Conservation (phyloP, 1,140 invertebrate genomes). For the Chionoecetes opilio region DNA sequence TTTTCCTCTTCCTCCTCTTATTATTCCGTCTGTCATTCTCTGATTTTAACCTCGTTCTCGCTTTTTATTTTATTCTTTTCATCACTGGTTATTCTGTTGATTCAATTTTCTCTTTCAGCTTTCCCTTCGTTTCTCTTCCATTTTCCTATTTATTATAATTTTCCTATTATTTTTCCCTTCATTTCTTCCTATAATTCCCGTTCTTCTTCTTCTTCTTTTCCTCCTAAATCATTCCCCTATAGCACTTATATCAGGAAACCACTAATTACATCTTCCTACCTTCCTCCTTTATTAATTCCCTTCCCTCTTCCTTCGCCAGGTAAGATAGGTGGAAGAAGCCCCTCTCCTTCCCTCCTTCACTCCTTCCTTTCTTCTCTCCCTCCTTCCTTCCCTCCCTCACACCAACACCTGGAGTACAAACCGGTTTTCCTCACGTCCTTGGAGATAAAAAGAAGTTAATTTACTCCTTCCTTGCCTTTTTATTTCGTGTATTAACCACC, state of each 20-base stretch:
- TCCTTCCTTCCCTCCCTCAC: background rate
- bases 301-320: background rate
- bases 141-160: no score
- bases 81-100: no score
- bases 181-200: no score
- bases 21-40: no score
- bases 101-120: no score
- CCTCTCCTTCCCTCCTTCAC: background rate
- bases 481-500: background rate
- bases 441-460: background rate
- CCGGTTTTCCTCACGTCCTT: background rate
- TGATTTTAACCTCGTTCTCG: no score
- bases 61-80: no score
- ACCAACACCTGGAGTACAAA: background rate
- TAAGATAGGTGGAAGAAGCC: background rate
- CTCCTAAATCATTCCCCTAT: background rate
- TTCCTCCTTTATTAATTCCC: background rate
- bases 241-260: background rate
- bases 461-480: background rate
- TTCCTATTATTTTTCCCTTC: background rate
- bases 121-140: no score
- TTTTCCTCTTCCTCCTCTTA: background rate
- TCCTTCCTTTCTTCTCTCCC: background rate
- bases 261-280: background rate
- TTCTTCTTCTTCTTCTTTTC: background rate